phyloP scores from a whole-genome alignment of 1,140 invertebrate genomes.

The Hycleus phaleratus region DNA sequence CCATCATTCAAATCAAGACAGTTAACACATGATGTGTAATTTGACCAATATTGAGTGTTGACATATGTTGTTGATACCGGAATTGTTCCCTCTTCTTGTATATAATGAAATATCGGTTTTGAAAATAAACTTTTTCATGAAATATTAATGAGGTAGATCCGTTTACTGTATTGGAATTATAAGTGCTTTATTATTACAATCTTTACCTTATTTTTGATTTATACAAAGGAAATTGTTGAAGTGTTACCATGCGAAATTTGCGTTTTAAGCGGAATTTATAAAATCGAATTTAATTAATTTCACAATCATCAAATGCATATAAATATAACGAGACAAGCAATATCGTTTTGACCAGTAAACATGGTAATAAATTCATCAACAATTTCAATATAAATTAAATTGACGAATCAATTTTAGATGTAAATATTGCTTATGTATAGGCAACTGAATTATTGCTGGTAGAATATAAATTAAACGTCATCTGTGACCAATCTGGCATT shows the following conservation, averaged over 20 bases:
- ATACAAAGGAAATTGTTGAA: neutral
- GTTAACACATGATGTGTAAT: slow-evolving; percentile 10
- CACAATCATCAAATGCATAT: neutral
- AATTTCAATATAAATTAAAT: too few species aligned
- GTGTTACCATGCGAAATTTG: neutral
- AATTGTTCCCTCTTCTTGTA: neutral
- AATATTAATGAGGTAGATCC: too few species aligned
- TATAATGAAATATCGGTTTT: slow-evolving; percentile 1
- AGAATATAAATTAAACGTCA: too few species aligned
- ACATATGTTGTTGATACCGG: slow-evolving; percentile 4
- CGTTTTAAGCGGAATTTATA: neutral
- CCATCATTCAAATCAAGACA: slow-evolving; percentile 2
- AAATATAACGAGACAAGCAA: too few species aligned
- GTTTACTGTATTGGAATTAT: too few species aligned
- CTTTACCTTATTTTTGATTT: neutral
- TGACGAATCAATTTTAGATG: too few species aligned
- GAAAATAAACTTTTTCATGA: neutral
- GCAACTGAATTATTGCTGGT: too few species aligned
- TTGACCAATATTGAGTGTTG: slow-evolving; percentile 14
- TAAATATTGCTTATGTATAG: too few species aligned
- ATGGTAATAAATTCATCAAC: too few species aligned
- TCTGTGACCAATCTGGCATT: too few species aligned
- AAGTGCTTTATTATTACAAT: neutral
- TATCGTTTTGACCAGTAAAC: too few species aligned
- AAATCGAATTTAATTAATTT: neutral